Percentiles rank a stretch among this genome's conserved stretches.
Evolutionary conservation across 1,140 invertebrate genomes (phyloP).

Genomic region (Pseudomyrmex flavicornis): DNA sequence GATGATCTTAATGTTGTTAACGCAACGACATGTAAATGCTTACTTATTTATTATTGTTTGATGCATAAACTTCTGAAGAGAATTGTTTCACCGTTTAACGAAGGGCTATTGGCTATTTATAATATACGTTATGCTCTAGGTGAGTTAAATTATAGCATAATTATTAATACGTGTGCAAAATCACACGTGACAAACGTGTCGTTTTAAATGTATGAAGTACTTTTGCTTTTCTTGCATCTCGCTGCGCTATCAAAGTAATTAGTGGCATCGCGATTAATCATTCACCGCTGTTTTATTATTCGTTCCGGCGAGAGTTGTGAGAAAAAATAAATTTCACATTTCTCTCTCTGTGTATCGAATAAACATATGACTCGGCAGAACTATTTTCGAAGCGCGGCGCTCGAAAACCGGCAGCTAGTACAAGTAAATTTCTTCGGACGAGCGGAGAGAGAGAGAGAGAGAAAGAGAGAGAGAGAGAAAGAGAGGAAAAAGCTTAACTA

Average conservation of each 20-base stretch:
- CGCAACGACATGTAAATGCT: too few species aligned
- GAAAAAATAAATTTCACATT: constrained; percentile 46
- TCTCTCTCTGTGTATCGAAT: constrained; percentile 50
- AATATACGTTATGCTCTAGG: too few species aligned
- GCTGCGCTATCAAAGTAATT: not conserved
- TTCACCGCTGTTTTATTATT: not conserved
- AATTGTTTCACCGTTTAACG: not conserved
- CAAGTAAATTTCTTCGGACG: constrained; percentile 74
- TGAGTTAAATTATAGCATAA: not conserved
- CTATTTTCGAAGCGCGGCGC: constrained; percentile 38
- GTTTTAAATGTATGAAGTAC: not conserved
- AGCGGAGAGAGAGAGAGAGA: constrained; percentile 44
- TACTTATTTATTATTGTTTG: too few species aligned
- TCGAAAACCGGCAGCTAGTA: constrained; percentile 68
- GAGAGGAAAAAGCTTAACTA: constrained; percentile 78
- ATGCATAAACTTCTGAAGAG: not conserved
- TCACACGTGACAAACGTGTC: constrained; percentile 2
- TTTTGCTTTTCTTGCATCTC: not conserved
- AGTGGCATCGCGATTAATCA: constrained; percentile 12
- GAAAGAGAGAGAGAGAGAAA: not conserved
- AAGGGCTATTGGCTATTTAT: not conserved
- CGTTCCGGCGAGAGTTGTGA: not conserved
- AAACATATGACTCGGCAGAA: constrained; percentile 70
- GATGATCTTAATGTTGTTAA: too few species aligned
- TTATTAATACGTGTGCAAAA: not conserved